Base-by-base conservation (phyloP, 2,888 invertebrate genomes). In the Amiota minor region DNA sequence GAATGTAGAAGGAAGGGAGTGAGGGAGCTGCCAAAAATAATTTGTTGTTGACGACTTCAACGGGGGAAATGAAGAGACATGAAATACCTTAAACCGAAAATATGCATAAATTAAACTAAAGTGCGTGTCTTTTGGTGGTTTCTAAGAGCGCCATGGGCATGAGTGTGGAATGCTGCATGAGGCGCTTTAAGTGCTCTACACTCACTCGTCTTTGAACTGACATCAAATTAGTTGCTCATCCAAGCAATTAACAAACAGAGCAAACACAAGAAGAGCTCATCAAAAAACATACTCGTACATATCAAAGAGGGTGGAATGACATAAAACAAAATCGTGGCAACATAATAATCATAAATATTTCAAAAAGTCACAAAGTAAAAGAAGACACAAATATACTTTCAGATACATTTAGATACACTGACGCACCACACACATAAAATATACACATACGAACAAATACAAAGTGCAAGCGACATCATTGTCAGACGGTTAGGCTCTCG, bases 281-380 rank as follows among this genome's bases (percentile, higher is more conserved):
- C 12, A 61, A 0, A 61, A 18, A 61, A 16, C 61, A 16, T 20
- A 59, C 11, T 16, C 2, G 1, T 61, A 20, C 20, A 9, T 18
- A 61, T 16, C 61, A 35, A 11, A 49, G 4, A 20, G 16, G 47
- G n/a, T 20, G 59, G 73, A 76, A 74, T 74, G 77, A 75, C 76
- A 79, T 78, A 76, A 78, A 81, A 79, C 76, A 75, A 79, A 81
- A 79, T 78, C 77, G 77, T 83, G 81, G 79, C 86, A 87, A 83
- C 88, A 87, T 85, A 85, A 87, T 86, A 87, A 87, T 84, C 86
- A 88, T 88, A 87, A 88, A 88, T 87, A 87, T 84, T 85, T 84
- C 86, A 86, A 76, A 76, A 78, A 56, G 59, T 59, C 56, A 56
- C 56, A 70, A 35, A 56, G 53, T 16, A 56, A 70, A 14, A 50